phyloP scores from a whole-genome alignment of 2,113 vertebrate genomes.

The Marcusenius ussheri region DNA sequence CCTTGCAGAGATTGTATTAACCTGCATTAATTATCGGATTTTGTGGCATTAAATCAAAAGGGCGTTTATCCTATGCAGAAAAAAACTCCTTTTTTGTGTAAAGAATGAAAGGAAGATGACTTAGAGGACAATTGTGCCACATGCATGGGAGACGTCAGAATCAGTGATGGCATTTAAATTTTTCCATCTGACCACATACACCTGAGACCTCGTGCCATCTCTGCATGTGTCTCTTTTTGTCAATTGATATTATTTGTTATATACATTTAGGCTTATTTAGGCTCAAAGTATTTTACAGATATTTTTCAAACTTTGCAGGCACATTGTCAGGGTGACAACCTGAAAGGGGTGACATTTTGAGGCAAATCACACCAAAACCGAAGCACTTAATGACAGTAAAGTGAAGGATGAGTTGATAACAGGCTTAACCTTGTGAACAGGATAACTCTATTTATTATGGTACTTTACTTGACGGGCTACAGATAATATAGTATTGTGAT shows the following conservation, averaged over 20 bases:
- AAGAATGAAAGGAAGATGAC: not conserved
- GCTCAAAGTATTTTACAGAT: not conserved
- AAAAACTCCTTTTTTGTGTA: not conserved
- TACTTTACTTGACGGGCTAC: not conserved
- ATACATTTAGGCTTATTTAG: not conserved
- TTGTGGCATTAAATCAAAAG: not conserved
- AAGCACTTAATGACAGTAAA: not conserved
- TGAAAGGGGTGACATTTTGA: not conserved
- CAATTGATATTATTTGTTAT: not conserved
- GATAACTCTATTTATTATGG: not conserved
- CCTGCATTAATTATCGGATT: not conserved
- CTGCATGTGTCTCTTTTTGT: not conserved
- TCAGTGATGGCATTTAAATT: not conserved
- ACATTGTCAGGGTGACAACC: not conserved
- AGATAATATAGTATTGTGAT: not conserved
- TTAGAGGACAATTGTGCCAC: not conserved
- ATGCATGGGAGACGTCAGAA: not conserved
- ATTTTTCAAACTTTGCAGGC: not conserved
- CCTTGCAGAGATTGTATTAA: not conserved
- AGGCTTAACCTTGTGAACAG: not conserved
- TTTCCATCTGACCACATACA: not conserved
- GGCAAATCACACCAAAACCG: not conserved
- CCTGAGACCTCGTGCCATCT: not conserved
- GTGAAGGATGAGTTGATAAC: not conserved
- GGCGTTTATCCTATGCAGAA: not conserved